Conservation (phyloP, 2,113 vertebrate species). For the Lagopus muta region DNA sequence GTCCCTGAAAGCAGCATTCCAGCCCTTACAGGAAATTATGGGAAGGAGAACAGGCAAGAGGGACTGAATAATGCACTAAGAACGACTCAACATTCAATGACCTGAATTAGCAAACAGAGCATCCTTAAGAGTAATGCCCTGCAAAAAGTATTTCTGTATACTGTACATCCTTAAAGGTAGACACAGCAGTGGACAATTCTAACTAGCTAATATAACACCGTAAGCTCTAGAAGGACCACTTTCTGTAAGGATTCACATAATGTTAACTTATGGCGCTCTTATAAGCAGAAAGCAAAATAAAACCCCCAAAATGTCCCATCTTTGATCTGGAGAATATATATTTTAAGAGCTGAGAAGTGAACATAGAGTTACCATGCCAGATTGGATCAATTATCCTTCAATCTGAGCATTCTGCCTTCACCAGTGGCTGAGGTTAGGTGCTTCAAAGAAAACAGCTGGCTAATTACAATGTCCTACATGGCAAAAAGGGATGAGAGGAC, state of each 20-base stretch:
- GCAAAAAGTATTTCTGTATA: background rate
- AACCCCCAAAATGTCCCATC: background rate
- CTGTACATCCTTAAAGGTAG: background rate
- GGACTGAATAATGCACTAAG: background rate
- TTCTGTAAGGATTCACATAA: background rate
- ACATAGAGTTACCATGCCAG: background rate
- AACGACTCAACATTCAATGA: background rate
- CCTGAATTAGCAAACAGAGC: background rate
- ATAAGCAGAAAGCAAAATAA: background rate
- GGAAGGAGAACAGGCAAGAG: background rate
- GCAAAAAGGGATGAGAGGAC: slow-evolving; percentile 15
- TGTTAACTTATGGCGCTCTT: background rate
- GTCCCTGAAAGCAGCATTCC: background rate
- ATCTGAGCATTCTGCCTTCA: background rate
- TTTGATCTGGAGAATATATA: background rate
- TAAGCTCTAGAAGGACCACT: background rate
- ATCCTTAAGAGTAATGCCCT: background rate
- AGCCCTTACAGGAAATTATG: background rate
- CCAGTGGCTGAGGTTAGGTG: background rate
- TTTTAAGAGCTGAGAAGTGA: background rate
- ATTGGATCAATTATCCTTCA: slow-evolving; percentile 3
- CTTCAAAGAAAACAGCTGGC: slow-evolving; percentile 47
- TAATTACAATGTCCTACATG: slow-evolving; percentile 3
- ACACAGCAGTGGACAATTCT: background rate
- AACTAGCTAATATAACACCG: background rate